Conservation (phyloP, 2,888 invertebrate species). For the Nomada ruficornis region DNA sequence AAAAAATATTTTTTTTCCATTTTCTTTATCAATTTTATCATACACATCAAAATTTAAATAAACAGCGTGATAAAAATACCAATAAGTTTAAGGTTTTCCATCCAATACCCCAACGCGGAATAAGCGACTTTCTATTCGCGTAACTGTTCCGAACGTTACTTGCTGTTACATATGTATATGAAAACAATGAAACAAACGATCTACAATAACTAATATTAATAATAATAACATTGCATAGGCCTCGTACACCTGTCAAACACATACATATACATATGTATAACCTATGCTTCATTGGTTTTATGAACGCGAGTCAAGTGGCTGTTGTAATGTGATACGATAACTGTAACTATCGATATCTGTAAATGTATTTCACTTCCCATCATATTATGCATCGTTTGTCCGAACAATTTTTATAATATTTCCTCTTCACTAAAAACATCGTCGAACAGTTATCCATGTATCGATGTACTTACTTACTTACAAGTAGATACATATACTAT, state of each 20-base stretch:
- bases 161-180: no score
- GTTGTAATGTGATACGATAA: conserved; percentile 24
- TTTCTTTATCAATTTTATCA: background rate
- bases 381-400: background rate
- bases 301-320: conserved; percentile 8
- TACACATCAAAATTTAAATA: background rate
- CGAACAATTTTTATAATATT: background rate
- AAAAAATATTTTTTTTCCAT: background rate
- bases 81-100: no score
- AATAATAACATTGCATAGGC: background rate
- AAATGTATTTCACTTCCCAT: background rate
- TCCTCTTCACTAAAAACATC: background rate
- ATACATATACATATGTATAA: background rate
- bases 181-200: background rate
- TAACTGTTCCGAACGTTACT: background rate
- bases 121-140: background rate
- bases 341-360: background rate
- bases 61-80: background rate
- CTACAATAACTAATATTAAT: background rate
- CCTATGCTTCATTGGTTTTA: conserved; percentile 5
- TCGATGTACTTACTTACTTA: no score
- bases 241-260: conserved; percentile 36
- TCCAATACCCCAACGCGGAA: background rate
- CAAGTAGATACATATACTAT: background rate
- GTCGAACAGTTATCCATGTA: no score